phyloP scores from a whole-genome alignment of 2,888 invertebrate species.

The Zele albiditarsus region DNA sequence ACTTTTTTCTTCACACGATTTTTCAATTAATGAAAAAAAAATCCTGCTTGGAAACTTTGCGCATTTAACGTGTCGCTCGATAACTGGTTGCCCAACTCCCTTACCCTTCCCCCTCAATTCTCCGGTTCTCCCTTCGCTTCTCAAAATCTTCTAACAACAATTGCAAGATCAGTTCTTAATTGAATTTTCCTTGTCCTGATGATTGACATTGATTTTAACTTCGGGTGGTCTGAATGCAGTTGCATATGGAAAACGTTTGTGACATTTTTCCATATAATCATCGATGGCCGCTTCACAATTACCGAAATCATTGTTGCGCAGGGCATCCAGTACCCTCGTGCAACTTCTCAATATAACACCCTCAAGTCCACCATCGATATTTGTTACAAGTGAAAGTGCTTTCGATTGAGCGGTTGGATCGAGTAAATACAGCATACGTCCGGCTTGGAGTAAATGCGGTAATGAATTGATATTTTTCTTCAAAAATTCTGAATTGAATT shows the following conservation, averaged over 20 bases:
- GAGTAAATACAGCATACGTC: slow-evolving; percentile 85
- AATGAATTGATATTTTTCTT: slow-evolving; percentile 76
- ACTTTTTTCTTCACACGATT: slow-evolving; percentile 40
- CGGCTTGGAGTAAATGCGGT: slow-evolving; percentile 87
- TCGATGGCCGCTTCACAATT: slow-evolving; percentile 80
- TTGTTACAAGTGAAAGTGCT: slow-evolving; percentile 78
- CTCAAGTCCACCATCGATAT: slow-evolving; percentile 73
- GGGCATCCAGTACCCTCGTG: slow-evolving; percentile 84
- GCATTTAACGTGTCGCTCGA: slow-evolving; percentile 19
- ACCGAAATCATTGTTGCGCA: slow-evolving; percentile 88
- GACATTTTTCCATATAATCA: slow-evolving; percentile 83
- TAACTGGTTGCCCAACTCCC: slow-evolving; percentile 27
- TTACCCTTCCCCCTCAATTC: neutral
- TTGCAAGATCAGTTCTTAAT: slow-evolving; percentile 65
- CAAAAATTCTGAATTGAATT: slow-evolving; percentile 75
- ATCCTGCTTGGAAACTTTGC: slow-evolving; percentile 34
- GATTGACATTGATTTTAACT: slow-evolving; percentile 57
- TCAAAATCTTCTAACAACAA: neutral
- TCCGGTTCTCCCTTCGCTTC: neutral
- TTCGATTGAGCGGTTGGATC: slow-evolving; percentile 78
- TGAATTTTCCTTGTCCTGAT: slow-evolving; percentile 67
- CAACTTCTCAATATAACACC: slow-evolving; percentile 80
- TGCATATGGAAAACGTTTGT: slow-evolving; percentile 85
- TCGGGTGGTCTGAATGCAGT: slow-evolving; percentile 78
- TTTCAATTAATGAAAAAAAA: slow-evolving; percentile 39